Evolutionary conservation across 2,888 invertebrate species (phyloP).

Genomic region (Steinernema carpocapsae): DNA sequence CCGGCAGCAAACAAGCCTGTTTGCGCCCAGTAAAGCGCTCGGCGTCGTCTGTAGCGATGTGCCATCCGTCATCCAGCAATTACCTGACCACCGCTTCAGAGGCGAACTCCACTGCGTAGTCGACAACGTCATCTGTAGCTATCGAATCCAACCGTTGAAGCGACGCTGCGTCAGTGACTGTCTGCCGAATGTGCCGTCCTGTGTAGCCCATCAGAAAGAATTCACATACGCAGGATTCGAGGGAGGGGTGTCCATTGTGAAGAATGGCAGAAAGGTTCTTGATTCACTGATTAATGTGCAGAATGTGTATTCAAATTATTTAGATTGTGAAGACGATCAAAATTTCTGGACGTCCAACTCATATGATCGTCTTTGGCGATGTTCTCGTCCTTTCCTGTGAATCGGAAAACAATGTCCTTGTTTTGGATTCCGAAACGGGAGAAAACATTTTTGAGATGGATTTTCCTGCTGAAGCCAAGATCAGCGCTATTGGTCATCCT

Average conservation of each 20-base stretch:
- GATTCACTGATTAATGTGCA: too few relatives aligned
- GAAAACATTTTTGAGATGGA: slow-evolving; percentile 52
- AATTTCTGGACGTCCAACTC: slow-evolving; percentile 1
- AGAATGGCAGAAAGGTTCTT: neutral
- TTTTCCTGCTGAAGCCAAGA: slow-evolving; percentile 74
- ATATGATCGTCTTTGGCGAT: slow-evolving; percentile 37
- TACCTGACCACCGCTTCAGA: slow-evolving; percentile 13
- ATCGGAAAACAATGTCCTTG: slow-evolving; percentile 47
- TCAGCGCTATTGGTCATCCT: slow-evolving; percentile 87
- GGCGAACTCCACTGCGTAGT: slow-evolving; percentile 41
- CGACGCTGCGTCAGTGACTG: slow-evolving; percentile 1
- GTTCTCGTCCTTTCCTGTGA: slow-evolving; percentile 50
- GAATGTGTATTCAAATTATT: neutral
- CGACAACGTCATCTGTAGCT: slow-evolving; percentile 41
- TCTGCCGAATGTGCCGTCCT: neutral
- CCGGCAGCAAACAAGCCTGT: slow-evolving; percentile 39
- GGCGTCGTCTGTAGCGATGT: slow-evolving; percentile 42
- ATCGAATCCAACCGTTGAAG: neutral
- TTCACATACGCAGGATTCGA: neutral
- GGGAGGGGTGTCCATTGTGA: neutral
- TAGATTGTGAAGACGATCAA: slow-evolving; percentile 34
- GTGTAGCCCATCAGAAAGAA: neutral
- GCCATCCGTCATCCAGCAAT: slow-evolving; percentile 37
- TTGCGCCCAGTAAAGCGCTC: slow-evolving; percentile 41
- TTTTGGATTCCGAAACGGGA: slow-evolving; percentile 51